Evolutionary conservation across 1,140 invertebrate genomes (phyloP).

Genomic region (Drosophila arizonae): DNA sequence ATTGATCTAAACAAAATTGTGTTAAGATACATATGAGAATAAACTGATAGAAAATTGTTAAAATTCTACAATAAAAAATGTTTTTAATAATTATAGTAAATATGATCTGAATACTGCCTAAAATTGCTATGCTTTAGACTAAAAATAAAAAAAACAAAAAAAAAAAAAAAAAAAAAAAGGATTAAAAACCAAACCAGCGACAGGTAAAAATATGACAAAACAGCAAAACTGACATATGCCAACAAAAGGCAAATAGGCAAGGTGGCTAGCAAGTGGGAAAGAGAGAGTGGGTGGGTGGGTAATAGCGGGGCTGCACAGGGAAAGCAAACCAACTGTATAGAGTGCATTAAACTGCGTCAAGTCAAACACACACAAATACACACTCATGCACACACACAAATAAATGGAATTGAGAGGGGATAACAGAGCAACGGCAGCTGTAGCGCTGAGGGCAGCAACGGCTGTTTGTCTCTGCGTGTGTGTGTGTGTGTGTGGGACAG

Average conservation of each 20-base stretch:
- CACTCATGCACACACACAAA: conserved; percentile 41
- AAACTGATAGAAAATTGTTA: too few relatives aligned
- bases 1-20: too few relatives aligned
- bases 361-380: conserved; percentile 32
- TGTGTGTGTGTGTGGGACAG: conserved; percentile 3
- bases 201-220: conserved; percentile 30
- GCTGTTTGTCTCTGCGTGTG: not conserved
- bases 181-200: conserved; percentile 26
- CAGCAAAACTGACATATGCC: conserved; percentile 51
- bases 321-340: conserved; percentile 46
- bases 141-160: too few relatives aligned
- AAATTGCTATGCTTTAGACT: too few relatives aligned
- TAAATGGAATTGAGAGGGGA: conserved; percentile 3
- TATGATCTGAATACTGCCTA: too few relatives aligned
- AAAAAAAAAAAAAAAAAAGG: too few relatives aligned
- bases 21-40: too few relatives aligned
- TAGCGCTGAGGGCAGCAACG: not conserved
- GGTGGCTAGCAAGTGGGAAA: conserved; percentile 5
- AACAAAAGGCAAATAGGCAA: conserved; percentile 54
- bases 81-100: too few relatives aligned
- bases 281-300: not conserved
- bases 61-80: too few relatives aligned
- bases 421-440: conserved; percentile 6
- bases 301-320: not conserved
- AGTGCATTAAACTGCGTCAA: conserved; percentile 73